These are phyloP conservation scores for Amorpha juglandis DNA, from an alignment of 2,888 invertebrate species.

Conservation along the genomic window DNA sequence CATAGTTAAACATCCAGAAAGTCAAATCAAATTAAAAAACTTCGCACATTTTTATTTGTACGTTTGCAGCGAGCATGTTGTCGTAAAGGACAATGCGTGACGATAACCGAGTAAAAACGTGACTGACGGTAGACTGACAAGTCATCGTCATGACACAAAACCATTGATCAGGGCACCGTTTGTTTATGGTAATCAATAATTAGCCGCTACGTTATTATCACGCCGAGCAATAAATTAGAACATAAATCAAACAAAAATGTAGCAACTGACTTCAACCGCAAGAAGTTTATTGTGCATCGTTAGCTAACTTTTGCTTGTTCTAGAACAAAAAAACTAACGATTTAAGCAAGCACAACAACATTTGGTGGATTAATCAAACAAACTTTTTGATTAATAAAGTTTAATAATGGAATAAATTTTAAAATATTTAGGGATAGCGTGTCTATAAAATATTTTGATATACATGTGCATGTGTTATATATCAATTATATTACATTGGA, in stretches of 20 bases:
- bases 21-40: not conserved
- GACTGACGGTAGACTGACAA: not conserved
- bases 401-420: too few relatives aligned
- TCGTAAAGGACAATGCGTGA: not conserved
- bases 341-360: too few relatives aligned
- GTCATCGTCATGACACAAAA: slow-evolving; percentile 2
- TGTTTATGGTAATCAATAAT: slow-evolving; percentile 1
- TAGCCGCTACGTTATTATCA: not conserved
- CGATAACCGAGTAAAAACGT: not conserved
- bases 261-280: not conserved
- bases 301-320: not conserved
- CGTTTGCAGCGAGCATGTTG: not conserved
- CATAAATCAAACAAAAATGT: slow-evolving; percentile 8
- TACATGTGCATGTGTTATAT: too few relatives aligned
- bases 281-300: slow-evolving; percentile 6
- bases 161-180: not conserved
- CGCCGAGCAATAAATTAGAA: not conserved
- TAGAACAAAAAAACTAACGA: not conserved
- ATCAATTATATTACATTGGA: too few relatives aligned
- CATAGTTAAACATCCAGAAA: too few relatives aligned
- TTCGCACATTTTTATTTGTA: not conserved
- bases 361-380: too few relatives aligned
- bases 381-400: too few relatives aligned
- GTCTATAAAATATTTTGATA: too few relatives aligned
- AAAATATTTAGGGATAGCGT: too few relatives aligned